Conservation (phyloP, 2,888 invertebrate genomes). For the Drosophila neonasuta region DNA sequence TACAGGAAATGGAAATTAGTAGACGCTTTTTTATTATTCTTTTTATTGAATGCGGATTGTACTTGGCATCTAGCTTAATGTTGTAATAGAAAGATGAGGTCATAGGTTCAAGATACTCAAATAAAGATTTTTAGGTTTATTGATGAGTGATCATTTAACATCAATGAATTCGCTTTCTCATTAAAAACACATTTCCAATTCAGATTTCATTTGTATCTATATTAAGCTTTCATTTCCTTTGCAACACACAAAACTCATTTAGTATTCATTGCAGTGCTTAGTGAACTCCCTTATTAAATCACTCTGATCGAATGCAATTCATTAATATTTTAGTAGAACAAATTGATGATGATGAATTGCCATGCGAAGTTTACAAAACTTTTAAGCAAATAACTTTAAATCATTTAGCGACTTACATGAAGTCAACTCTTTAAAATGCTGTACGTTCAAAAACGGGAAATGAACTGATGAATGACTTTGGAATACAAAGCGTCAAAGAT, state of each 20-base stretch:
- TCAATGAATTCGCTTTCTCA: neutral
- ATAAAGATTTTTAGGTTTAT: too few species aligned
- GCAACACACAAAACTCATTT: too few species aligned
- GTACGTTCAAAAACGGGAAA: neutral
- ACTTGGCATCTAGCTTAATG: neutral
- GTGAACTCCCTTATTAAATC: neutral
- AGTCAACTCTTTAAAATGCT: neutral
- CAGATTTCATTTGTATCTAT: neutral
- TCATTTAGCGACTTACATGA: too few species aligned
- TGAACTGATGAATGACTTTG: conserved; percentile 13
- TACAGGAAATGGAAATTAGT: conserved; percentile 66
- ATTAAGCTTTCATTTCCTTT: neutral
- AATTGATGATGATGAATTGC: neutral
- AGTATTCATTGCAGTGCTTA: neutral
- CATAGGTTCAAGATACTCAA: conserved; percentile 5
- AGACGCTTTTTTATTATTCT: conserved; percentile 23
- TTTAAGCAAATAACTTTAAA: neutral
- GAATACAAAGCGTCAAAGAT: conserved; percentile 34
- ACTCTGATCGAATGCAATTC: neutral
- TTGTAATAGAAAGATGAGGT: neutral
- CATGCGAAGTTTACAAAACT: neutral
- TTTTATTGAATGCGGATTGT: conserved; percentile 20
- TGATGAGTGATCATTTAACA: neutral
- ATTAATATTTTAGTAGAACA: conserved; percentile 2
- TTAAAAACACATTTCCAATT: neutral